Base-by-base conservation (phyloP, 2,113 vertebrate species). In the Amphiprion ocellaris region DNA sequence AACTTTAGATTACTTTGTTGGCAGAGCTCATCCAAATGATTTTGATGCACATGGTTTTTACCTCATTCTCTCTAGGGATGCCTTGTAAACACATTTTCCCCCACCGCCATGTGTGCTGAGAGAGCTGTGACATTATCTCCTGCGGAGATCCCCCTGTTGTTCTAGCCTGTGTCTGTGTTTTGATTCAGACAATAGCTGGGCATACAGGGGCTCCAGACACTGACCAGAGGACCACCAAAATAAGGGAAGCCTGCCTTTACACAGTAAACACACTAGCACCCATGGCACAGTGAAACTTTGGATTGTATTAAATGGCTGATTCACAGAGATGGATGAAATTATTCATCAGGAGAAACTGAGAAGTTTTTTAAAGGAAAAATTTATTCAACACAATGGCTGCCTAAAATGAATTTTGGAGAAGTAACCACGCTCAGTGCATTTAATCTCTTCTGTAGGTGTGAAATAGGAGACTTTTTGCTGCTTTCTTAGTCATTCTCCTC, bases 151-250 rank as follows among this genome's bases (percentile, higher is more conserved):
- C 80, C 87, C 55, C 7, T 93, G 92, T 94, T 94, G 80, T 87
- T 91, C 78, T 90, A 90, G 91, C 69, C 84, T 68, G 82, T 90
- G 91, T 92, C 91, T 93, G 93, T 93, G 90, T 94, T 95, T 95
- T 92, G 89, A 94, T 93, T 93, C 60, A 58, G 84, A 94, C 90
- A 93, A 92, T 92, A 84, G 87, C 87, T 74, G 84, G 79, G 77
- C 87, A 84, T 84, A 87, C 90, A 87, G 62, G 68, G 87, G 83
- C 74, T 90, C 82, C 87, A 87, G 90, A 93, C 89, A 85, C 73
- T 82, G 83, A 90, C 81, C 56, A 77, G 87, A 83, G 90, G 86
- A 86, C 86, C 81, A 86, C 87, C 85, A 88, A 88, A 92, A 92
- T 86, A 90, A 88, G 72, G 69, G 64, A 78, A 73, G 84, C 87